Percentiles rank a stretch among this genome's conserved stretches.
Evolutionary conservation across 2,888 invertebrate species (phyloP).

Genomic region (Ernsta delagoae): DNA sequence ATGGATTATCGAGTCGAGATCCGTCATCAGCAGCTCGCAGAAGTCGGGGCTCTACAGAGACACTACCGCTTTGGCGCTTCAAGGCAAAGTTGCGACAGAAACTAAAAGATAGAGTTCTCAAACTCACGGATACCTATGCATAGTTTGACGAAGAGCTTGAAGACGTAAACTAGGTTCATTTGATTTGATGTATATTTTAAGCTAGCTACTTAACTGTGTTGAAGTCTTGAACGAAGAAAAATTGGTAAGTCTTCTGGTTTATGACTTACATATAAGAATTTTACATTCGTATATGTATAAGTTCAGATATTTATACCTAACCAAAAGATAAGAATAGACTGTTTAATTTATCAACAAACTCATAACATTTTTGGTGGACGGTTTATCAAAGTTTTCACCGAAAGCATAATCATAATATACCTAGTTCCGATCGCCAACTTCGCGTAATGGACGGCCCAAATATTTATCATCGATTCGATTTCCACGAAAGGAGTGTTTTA

Average conservation of each 20-base stretch:
- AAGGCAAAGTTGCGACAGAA: slow-evolving; percentile 71
- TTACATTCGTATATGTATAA: too few relatives aligned
- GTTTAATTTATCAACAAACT: background rate
- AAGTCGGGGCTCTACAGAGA: slow-evolving; percentile 66
- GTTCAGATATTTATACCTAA: too few relatives aligned
- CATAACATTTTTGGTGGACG: background rate
- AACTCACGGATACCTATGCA: slow-evolving; percentile 59
- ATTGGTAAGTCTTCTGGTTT: too few relatives aligned
- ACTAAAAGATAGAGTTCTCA: slow-evolving; percentile 48
- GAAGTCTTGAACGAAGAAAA: too few relatives aligned
- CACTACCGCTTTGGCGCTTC: slow-evolving; percentile 68
- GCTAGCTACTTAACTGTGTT: background rate
- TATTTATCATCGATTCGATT: slow-evolving; percentile 54
- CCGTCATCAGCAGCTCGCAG: slow-evolving; percentile 64
- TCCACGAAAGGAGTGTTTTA: slow-evolving; percentile 65
- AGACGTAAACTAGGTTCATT: slow-evolving; percentile 57
- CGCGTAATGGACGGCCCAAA: slow-evolving; percentile 23
- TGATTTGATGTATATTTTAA: slow-evolving; percentile 47
- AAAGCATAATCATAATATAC: slow-evolving; percentile 12
- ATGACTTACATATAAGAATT: too few relatives aligned
- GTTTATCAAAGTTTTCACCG: slow-evolving; percentile 15
- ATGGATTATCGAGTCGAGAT: slow-evolving; percentile 72
- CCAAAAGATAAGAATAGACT: too few relatives aligned
- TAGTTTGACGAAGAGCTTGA: slow-evolving; percentile 73
- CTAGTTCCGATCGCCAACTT: slow-evolving; percentile 20